These are phyloP conservation scores for Urechis unicinctus DNA, from an alignment of 2,888 invertebrate genomes.

Conservation along the genomic window DNA sequence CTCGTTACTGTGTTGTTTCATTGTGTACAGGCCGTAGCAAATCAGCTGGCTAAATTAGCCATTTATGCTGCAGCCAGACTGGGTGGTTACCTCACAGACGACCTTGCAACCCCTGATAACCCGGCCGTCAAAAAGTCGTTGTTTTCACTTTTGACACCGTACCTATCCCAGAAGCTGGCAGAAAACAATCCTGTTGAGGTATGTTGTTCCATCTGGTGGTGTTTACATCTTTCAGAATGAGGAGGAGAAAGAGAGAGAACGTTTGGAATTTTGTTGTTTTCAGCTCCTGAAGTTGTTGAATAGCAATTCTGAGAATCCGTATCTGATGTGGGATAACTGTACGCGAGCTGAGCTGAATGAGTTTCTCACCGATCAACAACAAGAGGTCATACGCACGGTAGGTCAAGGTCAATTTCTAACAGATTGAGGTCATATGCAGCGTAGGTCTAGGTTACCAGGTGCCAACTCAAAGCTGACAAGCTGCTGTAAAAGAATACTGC, in stretches of 20 bases:
- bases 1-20: neutral
- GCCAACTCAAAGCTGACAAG: no score
- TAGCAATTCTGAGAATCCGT: constrained; percentile 91
- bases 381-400: constrained; percentile 50
- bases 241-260: no score
- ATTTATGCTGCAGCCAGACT: constrained; percentile 78
- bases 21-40: constrained; percentile 79
- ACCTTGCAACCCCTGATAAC: constrained; percentile 57
- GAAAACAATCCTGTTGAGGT: constrained; percentile 72
- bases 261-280: neutral
- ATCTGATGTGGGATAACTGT: constrained; percentile 96
- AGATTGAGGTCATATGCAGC: no score
- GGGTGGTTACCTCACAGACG: constrained; percentile 55
- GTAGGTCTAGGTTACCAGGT: no score
- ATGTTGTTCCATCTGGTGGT: neutral
- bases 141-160: constrained; percentile 73
- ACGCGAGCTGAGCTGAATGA: constrained; percentile 88
- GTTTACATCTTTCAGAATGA: neutral
- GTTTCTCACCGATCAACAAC: constrained; percentile 69
- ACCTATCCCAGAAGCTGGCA: constrained; percentile 71
- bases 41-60: constrained; percentile 81
- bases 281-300: constrained; percentile 85
- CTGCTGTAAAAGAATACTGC: no score
- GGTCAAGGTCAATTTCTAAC: no score
- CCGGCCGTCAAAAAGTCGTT: constrained; percentile 61